Percentiles rank a stretch among this genome's conserved stretches.
These are phyloP conservation scores for Brotula barbata DNA, from an alignment of 2,797 vertebrate genomes.

Conservation along the genomic window DNA sequence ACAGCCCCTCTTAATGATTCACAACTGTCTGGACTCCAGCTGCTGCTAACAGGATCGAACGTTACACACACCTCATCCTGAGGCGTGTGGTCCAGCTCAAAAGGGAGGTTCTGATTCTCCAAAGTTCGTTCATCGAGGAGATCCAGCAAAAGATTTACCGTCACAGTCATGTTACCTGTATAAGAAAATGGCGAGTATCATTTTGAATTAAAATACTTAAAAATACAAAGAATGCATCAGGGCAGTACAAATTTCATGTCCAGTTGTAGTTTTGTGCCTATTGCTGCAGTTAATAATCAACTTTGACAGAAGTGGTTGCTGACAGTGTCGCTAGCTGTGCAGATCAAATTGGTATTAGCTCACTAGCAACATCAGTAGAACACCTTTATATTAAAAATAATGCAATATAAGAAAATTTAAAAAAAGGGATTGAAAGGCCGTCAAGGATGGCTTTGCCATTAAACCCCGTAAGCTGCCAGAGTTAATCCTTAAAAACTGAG, in stretches of 20 bases:
- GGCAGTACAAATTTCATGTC: background rate
- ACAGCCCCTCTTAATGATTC: slow-evolving; percentile 64
- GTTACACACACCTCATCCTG: slow-evolving; percentile 61
- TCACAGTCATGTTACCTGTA: slow-evolving; percentile 46
- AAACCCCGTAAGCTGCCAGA: background rate
- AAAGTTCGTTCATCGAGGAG: slow-evolving; percentile 27
- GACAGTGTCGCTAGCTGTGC: background rate
- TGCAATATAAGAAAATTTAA: slow-evolving; percentile 9
- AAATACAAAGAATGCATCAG: slow-evolving; percentile 1
- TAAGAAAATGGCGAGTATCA: slow-evolving; percentile 11
- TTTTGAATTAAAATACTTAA: background rate
- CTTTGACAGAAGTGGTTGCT: background rate
- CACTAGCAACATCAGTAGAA: background rate
- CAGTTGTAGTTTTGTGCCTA: background rate
- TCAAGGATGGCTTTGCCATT: background rate
- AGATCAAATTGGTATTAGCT: background rate
- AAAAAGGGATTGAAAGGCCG: background rate
- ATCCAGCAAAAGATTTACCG: background rate
- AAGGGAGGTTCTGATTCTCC: slow-evolving; percentile 51
- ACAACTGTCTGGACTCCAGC: slow-evolving; percentile 50
- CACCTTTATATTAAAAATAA: background rate
- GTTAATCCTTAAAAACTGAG: background rate
- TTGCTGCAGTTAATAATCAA: background rate
- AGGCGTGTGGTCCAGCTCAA: slow-evolving; percentile 27
- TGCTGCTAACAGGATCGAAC: slow-evolving; percentile 67